phyloP scores from a whole-genome alignment of 2,888 invertebrate genomes.

The Aricia artaxerxes region DNA sequence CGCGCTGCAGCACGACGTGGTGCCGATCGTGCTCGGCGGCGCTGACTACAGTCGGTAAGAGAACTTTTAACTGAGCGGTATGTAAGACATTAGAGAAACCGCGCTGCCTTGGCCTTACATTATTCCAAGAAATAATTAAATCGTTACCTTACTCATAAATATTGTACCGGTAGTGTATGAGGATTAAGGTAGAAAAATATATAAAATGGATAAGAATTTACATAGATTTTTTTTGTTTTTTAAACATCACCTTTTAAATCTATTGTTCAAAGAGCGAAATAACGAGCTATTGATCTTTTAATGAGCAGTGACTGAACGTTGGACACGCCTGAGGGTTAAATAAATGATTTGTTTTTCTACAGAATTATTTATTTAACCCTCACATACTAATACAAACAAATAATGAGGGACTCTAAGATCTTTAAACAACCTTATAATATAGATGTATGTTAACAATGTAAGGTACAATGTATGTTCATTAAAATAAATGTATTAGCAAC shows the following conservation, averaged over 20 bases:
- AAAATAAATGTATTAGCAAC: neutral
- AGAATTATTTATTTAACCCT: neutral
- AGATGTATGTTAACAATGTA: neutral
- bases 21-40: slow-evolving; percentile 85
- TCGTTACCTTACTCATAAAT: too few relatives aligned
- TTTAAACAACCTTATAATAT: neutral
- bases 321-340: neutral
- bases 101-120: too few relatives aligned
- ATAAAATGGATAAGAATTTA: neutral
- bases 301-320: neutral
- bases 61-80: neutral
- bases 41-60: slow-evolving; percentile 80
- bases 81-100: too few relatives aligned
- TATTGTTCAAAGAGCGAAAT: neutral
- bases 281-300: slow-evolving; percentile 9
- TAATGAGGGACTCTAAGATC: neutral
- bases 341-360: neutral
- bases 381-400: neutral
- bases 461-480: neutral
- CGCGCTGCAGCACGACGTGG: slow-evolving; percentile 78
- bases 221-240: neutral
- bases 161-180: too few relatives aligned
- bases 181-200: too few relatives aligned
- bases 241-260: neutral
- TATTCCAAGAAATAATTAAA: too few relatives aligned